phyloP scores from a whole-genome alignment of 2,797 vertebrate genomes.

The Molossus molossus region DNA sequence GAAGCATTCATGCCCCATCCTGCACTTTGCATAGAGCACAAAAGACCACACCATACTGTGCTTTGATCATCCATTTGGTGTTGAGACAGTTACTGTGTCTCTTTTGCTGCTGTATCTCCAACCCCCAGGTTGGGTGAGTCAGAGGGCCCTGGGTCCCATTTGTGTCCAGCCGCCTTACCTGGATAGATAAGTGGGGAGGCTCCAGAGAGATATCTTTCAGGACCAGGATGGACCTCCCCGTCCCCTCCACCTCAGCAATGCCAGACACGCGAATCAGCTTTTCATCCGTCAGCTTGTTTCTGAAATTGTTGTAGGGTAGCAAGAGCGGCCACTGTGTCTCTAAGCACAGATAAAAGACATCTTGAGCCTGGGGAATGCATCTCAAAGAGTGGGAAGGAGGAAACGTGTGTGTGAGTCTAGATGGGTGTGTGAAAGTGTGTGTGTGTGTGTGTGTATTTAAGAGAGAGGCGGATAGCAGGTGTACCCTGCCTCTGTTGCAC shows the following conservation, averaged over 20 bases:
- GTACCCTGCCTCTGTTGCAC: neutral
- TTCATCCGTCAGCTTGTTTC: slow-evolving; percentile 88
- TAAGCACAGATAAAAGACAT: slow-evolving; percentile 76
- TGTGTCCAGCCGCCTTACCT: slow-evolving; percentile 84
- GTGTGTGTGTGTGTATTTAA: neutral
- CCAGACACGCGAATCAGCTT: slow-evolving; percentile 90
- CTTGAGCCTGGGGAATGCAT: slow-evolving; percentile 36
- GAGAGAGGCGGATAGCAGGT: accelerated
- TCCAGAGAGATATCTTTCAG: slow-evolving; percentile 90
- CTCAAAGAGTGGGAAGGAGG: neutral
- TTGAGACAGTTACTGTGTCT: neutral
- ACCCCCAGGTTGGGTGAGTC: neutral
- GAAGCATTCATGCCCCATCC: neutral
- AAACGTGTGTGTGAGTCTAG: neutral
- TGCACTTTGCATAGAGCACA: neutral
- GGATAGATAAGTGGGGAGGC: slow-evolving; percentile 87
- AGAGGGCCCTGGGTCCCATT: neutral
- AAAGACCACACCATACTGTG: neutral
- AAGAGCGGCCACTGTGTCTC: slow-evolving; percentile 86
- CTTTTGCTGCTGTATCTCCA: neutral
- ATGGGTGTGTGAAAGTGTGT: neutral
- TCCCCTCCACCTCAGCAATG: slow-evolving; percentile 87
- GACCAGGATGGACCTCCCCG: slow-evolving; percentile 87
- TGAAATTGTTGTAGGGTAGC: slow-evolving; percentile 88
- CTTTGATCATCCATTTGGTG: neutral